Percentiles rank a stretch among this genome's conserved stretches.
Evolutionary conservation across 2,888 invertebrate species (phyloP).

Genomic region (Nineta flava): DNA sequence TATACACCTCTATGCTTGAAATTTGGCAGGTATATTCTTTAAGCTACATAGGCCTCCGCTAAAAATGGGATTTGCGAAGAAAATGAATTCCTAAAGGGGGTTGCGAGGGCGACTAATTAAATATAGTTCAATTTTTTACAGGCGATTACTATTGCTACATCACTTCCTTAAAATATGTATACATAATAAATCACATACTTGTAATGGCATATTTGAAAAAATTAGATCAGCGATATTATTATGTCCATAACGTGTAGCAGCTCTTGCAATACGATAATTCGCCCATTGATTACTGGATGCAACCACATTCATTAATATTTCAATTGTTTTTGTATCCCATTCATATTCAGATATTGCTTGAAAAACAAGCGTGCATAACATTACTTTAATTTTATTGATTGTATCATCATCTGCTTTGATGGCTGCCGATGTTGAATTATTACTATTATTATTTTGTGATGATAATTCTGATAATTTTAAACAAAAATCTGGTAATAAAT

Average conservation of each 20-base stretch:
- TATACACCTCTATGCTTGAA: too few relatives aligned
- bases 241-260: conserved; percentile 67
- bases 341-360: conserved; percentile 61
- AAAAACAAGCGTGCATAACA: conserved; percentile 67
- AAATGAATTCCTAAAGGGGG: background rate
- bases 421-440: background rate
- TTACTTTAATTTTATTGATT: conserved; percentile 39
- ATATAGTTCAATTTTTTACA: background rate
- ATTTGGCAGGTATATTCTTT: too few relatives aligned
- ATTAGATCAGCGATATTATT: conserved; percentile 41
- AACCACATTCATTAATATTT: conserved; percentile 39
- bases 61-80: conserved; percentile 2
- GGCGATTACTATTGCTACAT: background rate
- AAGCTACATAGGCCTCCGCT: too few relatives aligned
- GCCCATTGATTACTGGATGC: conserved; percentile 57
- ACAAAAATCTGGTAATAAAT: conserved; percentile 38
- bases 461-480: conserved; percentile 27
- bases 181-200: conserved; percentile 18
- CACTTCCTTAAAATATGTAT: background rate
- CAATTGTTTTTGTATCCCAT: conserved; percentile 42
- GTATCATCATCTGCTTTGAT: conserved; percentile 12
- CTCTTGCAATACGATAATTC: conserved; percentile 72
- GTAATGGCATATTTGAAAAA: conserved; percentile 38
- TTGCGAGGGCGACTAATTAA: background rate
- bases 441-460: background rate